Evolutionary conservation across 2,113 vertebrate genomes (phyloP).

Genomic region (Heterocephalus glaber): DNA sequence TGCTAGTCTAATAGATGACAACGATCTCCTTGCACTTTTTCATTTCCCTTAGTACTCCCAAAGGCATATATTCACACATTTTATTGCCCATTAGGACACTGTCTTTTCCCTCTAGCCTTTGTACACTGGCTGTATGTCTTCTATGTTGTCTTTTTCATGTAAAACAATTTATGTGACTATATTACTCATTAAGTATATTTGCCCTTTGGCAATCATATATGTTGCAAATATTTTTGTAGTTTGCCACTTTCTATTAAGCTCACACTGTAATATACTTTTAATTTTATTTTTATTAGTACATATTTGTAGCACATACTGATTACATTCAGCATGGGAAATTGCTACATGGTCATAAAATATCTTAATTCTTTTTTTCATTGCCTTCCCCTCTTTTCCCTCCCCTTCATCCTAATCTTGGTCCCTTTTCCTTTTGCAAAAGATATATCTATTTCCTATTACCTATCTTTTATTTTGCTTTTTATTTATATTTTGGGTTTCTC

Average conservation of each 20-base stretch:
- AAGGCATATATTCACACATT: background rate
- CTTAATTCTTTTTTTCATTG: background rate
- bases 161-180: background rate
- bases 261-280: background rate
- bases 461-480: background rate
- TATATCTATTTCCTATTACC: background rate
- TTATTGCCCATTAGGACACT: background rate
- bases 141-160: background rate
- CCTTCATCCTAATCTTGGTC: background rate
- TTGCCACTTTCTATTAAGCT: background rate
- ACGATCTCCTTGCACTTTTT: background rate
- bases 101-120: background rate
- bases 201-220: background rate
- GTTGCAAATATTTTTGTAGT: background rate
- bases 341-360: background rate
- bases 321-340: background rate
- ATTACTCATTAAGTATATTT: background rate
- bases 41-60: background rate
- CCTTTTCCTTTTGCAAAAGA: background rate
- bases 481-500: background rate
- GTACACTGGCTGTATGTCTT: background rate
- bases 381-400: background rate
- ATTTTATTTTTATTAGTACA: background rate
- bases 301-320: background rate
- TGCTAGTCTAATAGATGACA: slow-evolving; percentile 9